Conservation (phyloP, 2,797 vertebrate species). For the Sus cebifrons region DNA sequence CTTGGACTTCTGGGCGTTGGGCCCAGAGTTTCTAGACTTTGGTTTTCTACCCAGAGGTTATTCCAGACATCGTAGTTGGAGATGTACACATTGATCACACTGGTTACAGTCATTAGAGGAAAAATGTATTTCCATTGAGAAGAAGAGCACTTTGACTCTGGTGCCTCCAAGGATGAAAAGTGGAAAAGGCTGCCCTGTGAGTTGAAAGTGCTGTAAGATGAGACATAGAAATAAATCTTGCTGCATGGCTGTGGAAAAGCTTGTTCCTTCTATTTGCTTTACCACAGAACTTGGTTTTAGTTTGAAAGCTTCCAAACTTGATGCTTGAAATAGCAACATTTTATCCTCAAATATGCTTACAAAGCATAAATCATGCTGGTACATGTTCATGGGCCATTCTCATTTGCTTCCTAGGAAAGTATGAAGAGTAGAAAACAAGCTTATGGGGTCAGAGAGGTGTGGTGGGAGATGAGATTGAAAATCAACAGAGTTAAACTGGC, state of each 20-base stretch:
- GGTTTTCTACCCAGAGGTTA: background rate
- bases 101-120: background rate
- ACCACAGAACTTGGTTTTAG: constrained; percentile 22
- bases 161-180: background rate
- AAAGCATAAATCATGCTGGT: constrained; percentile 66
- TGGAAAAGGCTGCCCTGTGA: background rate
- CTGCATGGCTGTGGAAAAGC: background rate
- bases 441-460: background rate
- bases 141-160: background rate
- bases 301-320: constrained; percentile 6
- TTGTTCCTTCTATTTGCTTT: constrained; percentile 50
- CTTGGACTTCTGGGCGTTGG: background rate
- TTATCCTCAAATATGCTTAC: constrained; percentile 66
- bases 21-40: background rate
- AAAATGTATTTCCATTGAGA: background rate
- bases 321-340: constrained; percentile 53
- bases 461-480: constrained; percentile 37
- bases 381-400: constrained; percentile 56
- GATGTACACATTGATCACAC: background rate
- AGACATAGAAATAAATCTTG: constrained; percentile 32
- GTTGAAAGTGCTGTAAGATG: background rate
- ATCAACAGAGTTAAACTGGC: constrained; percentile 56
- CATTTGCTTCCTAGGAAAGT: constrained; percentile 63
- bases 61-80: background rate
- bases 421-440: constrained; percentile 35